A percentile compares a stretch with the other conserved stretches of the same genome.
Conservation (phyloP, 2,797 vertebrate species). For the Enteromius treurensis region DNA sequence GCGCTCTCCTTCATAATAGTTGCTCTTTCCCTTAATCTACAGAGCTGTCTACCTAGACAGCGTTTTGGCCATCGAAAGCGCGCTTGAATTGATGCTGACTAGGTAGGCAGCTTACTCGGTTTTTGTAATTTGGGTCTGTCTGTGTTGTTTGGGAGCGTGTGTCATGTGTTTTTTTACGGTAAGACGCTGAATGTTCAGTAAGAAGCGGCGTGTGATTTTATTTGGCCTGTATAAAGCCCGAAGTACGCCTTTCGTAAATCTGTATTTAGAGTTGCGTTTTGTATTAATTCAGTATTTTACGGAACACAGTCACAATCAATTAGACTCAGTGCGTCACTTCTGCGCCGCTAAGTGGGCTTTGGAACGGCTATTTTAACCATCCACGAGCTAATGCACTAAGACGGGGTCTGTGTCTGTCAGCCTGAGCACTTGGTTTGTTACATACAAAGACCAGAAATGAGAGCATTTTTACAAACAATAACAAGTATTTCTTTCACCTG, state of each 20-base stretch:
- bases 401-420: not conserved
- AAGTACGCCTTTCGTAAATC: not conserved
- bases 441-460: constrained; percentile 8
- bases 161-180: not conserved
- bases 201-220: not conserved
- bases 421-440: not conserved
- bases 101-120: not conserved
- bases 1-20: not conserved
- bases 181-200: not conserved
- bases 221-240: not conserved
- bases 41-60: not conserved
- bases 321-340: constrained; percentile 43
- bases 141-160: not conserved
- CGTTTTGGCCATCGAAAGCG: not conserved
- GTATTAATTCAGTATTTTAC: constrained; percentile 10
- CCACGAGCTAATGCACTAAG: not conserved
- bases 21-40: not conserved
- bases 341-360: constrained; percentile 36
- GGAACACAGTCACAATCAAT: constrained; percentile 22
- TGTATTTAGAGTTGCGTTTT: not conserved
- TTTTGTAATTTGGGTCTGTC: constrained; percentile 10
- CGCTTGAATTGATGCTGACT: constrained; percentile 20
- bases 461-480: constrained; percentile 9
- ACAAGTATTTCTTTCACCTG: constrained; percentile 10
- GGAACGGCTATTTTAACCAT: constrained; percentile 22